phyloP scores from a whole-genome alignment of 2,113 vertebrate genomes.

The Cricetomys ansorgei region DNA sequence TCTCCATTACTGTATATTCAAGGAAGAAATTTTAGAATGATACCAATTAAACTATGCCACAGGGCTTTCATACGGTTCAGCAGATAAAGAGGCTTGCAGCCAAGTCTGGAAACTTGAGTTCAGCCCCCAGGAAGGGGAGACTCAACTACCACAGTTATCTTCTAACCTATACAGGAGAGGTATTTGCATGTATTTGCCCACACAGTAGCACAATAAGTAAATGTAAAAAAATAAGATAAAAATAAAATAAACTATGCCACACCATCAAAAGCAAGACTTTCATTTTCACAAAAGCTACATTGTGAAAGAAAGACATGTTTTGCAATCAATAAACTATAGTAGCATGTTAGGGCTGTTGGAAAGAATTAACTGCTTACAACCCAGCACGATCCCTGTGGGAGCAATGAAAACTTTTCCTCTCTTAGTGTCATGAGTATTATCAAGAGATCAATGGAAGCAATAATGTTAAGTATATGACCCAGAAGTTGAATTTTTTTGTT shows the following conservation, averaged over 20 bases:
- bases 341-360: neutral
- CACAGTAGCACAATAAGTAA: neutral
- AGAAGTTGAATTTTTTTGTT: neutral
- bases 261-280: neutral
- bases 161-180: neutral
- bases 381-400: neutral
- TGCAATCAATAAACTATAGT: neutral
- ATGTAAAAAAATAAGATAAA: no score
- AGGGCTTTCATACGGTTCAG: neutral
- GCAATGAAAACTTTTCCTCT: neutral
- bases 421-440: constrained; percentile 3
- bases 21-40: constrained; percentile 29
- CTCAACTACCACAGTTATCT: neutral
- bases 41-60: constrained; percentile 6
- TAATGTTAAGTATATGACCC: constrained; percentile 5
- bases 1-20: constrained; percentile 1
- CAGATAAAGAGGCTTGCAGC: neutral
- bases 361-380: neutral
- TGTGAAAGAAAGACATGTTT: neutral
- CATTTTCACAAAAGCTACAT: neutral
- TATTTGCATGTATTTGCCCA: no score
- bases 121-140: neutral
- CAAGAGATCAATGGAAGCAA: constrained; percentile 47
- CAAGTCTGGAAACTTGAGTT: neutral
- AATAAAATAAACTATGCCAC: neutral